phyloP scores from a whole-genome alignment of 2,888 invertebrate genomes.

The Synergus itoensis region DNA sequence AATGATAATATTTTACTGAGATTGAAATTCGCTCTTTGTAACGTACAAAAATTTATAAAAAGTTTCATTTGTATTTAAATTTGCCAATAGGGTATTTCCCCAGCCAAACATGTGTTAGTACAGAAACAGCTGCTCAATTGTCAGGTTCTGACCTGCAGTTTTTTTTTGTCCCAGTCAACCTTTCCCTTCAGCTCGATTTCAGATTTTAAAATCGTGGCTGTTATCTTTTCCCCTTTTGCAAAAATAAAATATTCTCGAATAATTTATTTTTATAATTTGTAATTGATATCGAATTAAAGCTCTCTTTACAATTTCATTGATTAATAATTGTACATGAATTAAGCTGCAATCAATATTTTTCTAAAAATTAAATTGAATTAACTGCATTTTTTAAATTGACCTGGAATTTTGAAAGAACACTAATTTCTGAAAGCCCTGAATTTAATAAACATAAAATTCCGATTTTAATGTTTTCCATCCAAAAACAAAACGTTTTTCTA shows the following conservation, averaged over 20 bases:
- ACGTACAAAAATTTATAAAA: not conserved
- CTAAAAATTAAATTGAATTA: no score
- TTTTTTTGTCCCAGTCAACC: conserved; percentile 64
- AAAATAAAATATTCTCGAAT: not conserved
- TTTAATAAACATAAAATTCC: no score
- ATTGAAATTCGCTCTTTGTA: conserved; percentile 14
- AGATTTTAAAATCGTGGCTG: conserved; percentile 23
- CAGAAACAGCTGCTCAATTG: conserved; percentile 64
- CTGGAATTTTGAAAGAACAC: no score
- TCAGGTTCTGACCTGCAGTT: conserved; percentile 67
- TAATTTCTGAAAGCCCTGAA: no score
- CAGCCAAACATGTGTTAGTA: conserved; percentile 54
- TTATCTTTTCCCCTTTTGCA: not conserved
- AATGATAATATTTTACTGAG: conserved; percentile 20
- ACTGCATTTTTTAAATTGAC: no score
- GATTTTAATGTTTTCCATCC: no score
- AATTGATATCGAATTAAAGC: no score
- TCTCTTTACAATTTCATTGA: no score
- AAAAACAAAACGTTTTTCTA: not conserved
- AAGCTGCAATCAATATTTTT: no score
- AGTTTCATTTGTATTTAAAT: conserved; percentile 9
- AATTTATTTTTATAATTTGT: not conserved
- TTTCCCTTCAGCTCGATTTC: conserved; percentile 47
- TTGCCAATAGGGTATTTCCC: conserved; percentile 2
- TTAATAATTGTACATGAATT: no score